Evolutionary conservation across 2,797 vertebrate genomes (phyloP).

Genomic region (Paramormyrops hopkinsi): DNA sequence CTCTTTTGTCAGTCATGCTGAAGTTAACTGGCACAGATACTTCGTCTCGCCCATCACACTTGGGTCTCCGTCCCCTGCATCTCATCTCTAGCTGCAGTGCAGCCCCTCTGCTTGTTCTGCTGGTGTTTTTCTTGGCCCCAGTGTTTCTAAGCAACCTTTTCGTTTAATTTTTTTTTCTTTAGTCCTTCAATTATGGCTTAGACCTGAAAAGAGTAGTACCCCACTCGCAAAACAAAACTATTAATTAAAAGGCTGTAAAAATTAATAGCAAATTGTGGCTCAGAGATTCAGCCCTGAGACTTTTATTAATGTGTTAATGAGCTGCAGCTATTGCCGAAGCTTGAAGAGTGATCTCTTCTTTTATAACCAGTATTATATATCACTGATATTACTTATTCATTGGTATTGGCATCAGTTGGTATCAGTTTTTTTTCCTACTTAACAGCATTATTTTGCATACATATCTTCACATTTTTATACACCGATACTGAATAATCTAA

Average conservation of each 20-base stretch:
- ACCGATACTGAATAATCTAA: background rate
- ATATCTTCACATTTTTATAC: background rate
- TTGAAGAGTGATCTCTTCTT: background rate
- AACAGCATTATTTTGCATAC: background rate
- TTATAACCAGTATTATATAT: background rate
- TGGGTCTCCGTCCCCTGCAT: background rate
- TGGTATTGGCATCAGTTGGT: background rate
- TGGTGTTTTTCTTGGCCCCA: background rate
- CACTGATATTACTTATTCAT: background rate
- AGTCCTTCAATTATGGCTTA: background rate
- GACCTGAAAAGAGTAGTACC: background rate
- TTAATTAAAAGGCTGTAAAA: background rate
- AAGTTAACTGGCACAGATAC: background rate
- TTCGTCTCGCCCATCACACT: background rate
- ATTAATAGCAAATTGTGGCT: background rate
- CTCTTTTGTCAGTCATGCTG: background rate
- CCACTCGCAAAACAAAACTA: background rate
- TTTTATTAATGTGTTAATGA: background rate
- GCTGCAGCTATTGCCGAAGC: background rate
- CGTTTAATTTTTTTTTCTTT: background rate
- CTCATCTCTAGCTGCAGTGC: background rate
- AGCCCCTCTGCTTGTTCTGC: background rate
- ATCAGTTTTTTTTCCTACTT: background rate
- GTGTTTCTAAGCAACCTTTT: background rate
- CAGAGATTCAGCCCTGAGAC: background rate